A percentile compares a stretch with the other conserved stretches of the same genome.
phyloP scores from a whole-genome alignment of 2,888 invertebrate species.

The Halocaridina rubra region DNA sequence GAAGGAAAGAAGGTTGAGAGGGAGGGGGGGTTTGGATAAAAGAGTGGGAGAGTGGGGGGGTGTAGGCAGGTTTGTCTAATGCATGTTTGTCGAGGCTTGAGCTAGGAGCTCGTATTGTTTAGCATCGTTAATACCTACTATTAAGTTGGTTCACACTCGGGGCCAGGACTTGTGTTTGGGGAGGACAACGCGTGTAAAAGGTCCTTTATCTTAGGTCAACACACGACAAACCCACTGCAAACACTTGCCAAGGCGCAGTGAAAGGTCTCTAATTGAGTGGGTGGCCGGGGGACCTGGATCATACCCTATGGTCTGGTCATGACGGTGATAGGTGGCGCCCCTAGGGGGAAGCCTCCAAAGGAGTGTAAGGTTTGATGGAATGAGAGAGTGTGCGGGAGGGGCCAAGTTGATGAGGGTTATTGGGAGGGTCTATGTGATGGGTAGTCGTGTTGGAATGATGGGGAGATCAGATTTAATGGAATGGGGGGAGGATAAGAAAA shows the following conservation, averaged over 20 bases:
- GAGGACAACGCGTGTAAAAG: conserved; percentile 58
- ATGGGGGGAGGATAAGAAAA: too few relatives aligned
- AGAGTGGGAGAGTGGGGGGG: background rate
- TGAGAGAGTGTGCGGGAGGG: too few relatives aligned
- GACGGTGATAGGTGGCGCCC: too few relatives aligned
- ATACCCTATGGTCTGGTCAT: too few relatives aligned
- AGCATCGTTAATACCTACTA: conserved; percentile 56
- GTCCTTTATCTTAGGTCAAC: conserved; percentile 60
- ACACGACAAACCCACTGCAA: conserved; percentile 53
- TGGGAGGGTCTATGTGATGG: too few relatives aligned
- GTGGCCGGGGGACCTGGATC: too few relatives aligned
- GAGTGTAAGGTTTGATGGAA: too few relatives aligned
- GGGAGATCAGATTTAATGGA: too few relatives aligned
- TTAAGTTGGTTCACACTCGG: conserved; percentile 59
- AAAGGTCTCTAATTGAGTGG: conserved; percentile 60
- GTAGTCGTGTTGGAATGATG: too few relatives aligned
- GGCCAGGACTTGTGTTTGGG: conserved; percentile 47
- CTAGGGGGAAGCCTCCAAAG: too few relatives aligned
- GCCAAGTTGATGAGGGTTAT: too few relatives aligned
- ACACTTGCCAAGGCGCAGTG: conserved; percentile 53
- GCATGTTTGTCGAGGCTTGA: conserved; percentile 57
- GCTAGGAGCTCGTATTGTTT: conserved; percentile 54
- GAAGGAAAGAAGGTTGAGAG: background rate
- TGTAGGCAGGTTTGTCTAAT: conserved; percentile 3
- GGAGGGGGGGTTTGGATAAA: background rate